phyloP scores from a whole-genome alignment of 2,888 invertebrate species.

The Pollenia amentaria region DNA sequence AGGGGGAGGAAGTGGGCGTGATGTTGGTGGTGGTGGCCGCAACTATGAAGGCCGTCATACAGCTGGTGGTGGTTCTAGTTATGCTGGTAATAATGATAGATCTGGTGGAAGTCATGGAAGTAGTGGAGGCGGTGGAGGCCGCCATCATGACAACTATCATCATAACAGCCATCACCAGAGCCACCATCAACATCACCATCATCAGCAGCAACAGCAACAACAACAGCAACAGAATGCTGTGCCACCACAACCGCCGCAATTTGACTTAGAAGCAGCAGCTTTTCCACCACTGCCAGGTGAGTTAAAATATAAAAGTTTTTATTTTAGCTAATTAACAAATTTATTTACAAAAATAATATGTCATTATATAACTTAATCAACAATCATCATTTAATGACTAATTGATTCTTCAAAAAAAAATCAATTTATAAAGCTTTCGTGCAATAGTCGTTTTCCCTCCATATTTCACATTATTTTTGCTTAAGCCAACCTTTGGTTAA shows the following conservation, averaged over 20 bases:
- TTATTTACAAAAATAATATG: neutral
- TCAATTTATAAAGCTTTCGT: too few species aligned
- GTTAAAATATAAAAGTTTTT: conserved; percentile 43
- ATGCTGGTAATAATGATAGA: conserved; percentile 71
- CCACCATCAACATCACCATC: conserved; percentile 76
- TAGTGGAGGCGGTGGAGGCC: conserved; percentile 73
- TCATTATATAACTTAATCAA: too few species aligned
- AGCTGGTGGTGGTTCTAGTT: conserved; percentile 69
- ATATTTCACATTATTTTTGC: too few species aligned
- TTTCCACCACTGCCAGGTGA: conserved; percentile 92
- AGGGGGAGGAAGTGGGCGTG: conserved; percentile 67
- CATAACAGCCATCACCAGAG: conserved; percentile 78
- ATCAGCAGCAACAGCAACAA: conserved; percentile 81
- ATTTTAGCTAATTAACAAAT: neutral
- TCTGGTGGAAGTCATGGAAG: conserved; percentile 75
- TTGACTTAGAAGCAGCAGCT: conserved; percentile 91
- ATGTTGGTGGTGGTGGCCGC: conserved; percentile 69
- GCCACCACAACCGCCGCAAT: conserved; percentile 87
- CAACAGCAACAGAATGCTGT: conserved; percentile 80
- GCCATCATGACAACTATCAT: conserved; percentile 78
- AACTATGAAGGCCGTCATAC: conserved; percentile 70
- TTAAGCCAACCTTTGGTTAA: too few species aligned
- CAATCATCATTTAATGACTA: too few species aligned
- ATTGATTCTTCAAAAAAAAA: too few species aligned
- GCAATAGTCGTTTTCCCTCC: too few species aligned